Conservation (phyloP, 2,888 invertebrate genomes). For the Tortrix viridana region DNA sequence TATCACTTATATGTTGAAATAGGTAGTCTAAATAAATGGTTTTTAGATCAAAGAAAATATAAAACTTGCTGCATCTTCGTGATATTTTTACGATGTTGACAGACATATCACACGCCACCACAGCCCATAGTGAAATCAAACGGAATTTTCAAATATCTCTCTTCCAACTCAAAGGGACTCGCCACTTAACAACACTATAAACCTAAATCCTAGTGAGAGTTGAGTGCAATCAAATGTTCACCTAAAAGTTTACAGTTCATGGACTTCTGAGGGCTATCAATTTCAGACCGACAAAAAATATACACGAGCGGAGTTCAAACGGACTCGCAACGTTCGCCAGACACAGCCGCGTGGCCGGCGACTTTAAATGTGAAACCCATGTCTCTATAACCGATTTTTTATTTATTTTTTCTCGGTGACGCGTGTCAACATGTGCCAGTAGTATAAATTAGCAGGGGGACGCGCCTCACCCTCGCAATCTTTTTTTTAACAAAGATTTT, state of each 20-base stretch:
- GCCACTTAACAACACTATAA: conserved; percentile 61
- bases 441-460: conserved; percentile 82
- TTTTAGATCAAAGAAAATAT: conserved; percentile 29
- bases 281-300: conserved; percentile 63
- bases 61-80: conserved; percentile 23
- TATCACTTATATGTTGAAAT: conserved; percentile 4
- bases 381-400: conserved; percentile 71
- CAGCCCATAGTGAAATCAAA: conserved; percentile 22
- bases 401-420: conserved; percentile 71
- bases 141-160: conserved; percentile 21
- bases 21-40: conserved; percentile 11
- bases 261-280: conserved; percentile 62
- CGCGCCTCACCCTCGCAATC: conserved; percentile 73
- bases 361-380: conserved; percentile 74
- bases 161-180: conserved; percentile 48
- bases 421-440: conserved; percentile 82
- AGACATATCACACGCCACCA: conserved; percentile 24
- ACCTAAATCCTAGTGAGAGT: conserved; percentile 56
- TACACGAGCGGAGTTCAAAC: conserved; percentile 56
- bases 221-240: conserved; percentile 61
- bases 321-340: conserved; percentile 51
- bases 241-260: conserved; percentile 56
- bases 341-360: conserved; percentile 57
- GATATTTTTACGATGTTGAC: conserved; percentile 34
- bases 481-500: conserved; percentile 77